Evolutionary conservation across 1,140 invertebrate species (phyloP).

Genomic region (Plutomurus gul): DNA sequence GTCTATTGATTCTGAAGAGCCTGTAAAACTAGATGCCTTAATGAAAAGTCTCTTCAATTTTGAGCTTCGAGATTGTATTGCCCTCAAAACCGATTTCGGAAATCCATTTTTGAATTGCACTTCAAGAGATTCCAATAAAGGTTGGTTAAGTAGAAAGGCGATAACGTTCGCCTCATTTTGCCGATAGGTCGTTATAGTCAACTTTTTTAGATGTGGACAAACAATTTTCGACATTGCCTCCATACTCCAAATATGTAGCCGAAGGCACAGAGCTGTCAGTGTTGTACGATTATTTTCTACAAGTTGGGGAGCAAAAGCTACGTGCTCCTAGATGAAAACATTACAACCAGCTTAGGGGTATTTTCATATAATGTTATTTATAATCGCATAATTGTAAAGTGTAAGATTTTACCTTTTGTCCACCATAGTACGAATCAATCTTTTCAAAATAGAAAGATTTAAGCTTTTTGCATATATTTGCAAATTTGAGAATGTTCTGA

Average conservation of each 20-base stretch:
- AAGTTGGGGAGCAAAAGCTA: slow-evolving; percentile 1
- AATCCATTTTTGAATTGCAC: slow-evolving; percentile 16
- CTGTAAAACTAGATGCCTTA: not conserved
- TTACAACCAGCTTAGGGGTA: too few relatives aligned
- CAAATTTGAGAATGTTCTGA: slow-evolving; percentile 32
- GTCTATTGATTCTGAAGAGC: slow-evolving; percentile 8
- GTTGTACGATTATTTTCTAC: not conserved
- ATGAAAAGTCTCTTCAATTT: not conserved
- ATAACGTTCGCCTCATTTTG: not conserved
- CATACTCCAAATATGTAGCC: slow-evolving; percentile 9
- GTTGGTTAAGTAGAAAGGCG: slow-evolving; percentile 6
- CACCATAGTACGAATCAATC: not conserved
- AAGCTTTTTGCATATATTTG: slow-evolving; percentile 15
- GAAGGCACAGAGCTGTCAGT: slow-evolving; percentile 18
- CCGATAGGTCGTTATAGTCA: not conserved
- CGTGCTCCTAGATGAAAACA: slow-evolving; percentile 24
- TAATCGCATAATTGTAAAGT: too few relatives aligned
- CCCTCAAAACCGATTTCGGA: not conserved
- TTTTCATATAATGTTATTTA: too few relatives aligned
- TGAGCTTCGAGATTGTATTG: not conserved
- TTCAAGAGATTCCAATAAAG: slow-evolving; percentile 1
- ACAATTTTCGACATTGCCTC: not conserved
- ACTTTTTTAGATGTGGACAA: slow-evolving; percentile 12
- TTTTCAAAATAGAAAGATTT: slow-evolving; percentile 33
- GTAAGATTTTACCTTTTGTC: slow-evolving; percentile 5